Base-by-base conservation (phyloP, 2,113 vertebrate genomes). In the Amblyopsis rosae region DNA sequence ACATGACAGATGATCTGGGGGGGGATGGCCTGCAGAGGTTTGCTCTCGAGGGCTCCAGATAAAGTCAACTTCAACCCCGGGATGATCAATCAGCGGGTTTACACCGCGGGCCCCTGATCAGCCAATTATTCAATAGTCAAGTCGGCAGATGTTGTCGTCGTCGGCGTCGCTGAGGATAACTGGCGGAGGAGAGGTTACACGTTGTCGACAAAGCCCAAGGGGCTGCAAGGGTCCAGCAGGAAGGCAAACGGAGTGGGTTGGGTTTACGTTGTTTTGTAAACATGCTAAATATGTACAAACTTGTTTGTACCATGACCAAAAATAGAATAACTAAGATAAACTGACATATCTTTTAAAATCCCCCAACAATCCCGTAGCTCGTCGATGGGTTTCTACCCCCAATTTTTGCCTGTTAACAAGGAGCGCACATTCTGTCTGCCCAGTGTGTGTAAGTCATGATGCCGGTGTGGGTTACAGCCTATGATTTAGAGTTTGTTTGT, bases 81-180 rank as follows among this genome's bases (percentile, higher is more conserved):
- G 86, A 89, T 86, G 79, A 92, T 91, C 90, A 85, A 89, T 91
- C 90, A 90, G 86, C 92, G 86, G 82, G 88, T 91, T 91, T 87
- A 86, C 82, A 84, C 85, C 68, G 72, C 50, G 16, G 84, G 89
- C 79, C 65, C 70, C 83, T 51, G 87, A 91, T 91, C 86, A 86
- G 88, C 89, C 81, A 84, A 90, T 92, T 89, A 83, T 91, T 92
- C 90, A 91, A 88, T 89, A 76, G 67, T 19, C 65, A 65, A 76
- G 84, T 86, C 75, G 70, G 75, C 87, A 88, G 87, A 89, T 90
- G 90, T 86, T 86, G 79, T 75, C 76, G 82, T 76, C 67, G 15
- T 17, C 84, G 75, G 73, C 72, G 82, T 74, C 67, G 82, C 86
- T 79, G 81, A 68, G 54, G 65, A 86, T 35, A 74, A 65, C 80